Evolutionary conservation across 1,140 invertebrate species (phyloP), one percentile per base, ranked within the genome.

Genomic region (Drosophila varians): DNA sequence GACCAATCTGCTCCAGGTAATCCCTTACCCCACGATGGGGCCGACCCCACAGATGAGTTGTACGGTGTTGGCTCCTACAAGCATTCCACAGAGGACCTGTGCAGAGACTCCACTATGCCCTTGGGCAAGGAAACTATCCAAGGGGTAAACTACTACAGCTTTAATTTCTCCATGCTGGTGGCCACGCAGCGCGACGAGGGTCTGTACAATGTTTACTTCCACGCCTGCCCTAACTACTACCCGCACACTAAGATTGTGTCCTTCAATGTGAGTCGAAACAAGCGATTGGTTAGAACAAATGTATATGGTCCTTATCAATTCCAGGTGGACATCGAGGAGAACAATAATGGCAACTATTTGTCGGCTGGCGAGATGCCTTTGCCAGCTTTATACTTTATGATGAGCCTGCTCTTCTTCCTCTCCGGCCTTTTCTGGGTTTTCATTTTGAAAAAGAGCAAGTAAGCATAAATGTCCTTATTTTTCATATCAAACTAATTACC

Each of bases 331-430:
- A 96, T 98, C 76, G 94, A 93, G 66, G 96, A 97, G 90, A 96
- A 94, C 62, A 98, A 98, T 89, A 93, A 93, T 48, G 94, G 95
- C 19, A 99, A 97, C 90, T 99, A 95, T 87, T 92, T 99, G 12
- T 99, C 98, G n/a, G 98, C 98, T 6, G 98, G 98, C 1, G 97
- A 99, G 92, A 98, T 99, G 94, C 98, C 98, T 0, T 92, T 99
- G 40, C 98, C 98, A 0, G 94, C 95, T 8, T 90, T 99, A 0
- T 99, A 98, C 90, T 96, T 97, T 66, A 95, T 96, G 92, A 96
- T 99, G 95, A 95, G 97, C 2, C 90, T 98, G 5, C 90, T 99
- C 14, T 99, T 98, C 92, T 96, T 98, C 57, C 86, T 98, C 3
- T 95, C 96, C 7, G 97, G 96, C 0, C 94, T 95, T 46, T 95